Base-by-base conservation (phyloP, 2,888 invertebrate genomes). In the Sphecodes monilicornis region DNA sequence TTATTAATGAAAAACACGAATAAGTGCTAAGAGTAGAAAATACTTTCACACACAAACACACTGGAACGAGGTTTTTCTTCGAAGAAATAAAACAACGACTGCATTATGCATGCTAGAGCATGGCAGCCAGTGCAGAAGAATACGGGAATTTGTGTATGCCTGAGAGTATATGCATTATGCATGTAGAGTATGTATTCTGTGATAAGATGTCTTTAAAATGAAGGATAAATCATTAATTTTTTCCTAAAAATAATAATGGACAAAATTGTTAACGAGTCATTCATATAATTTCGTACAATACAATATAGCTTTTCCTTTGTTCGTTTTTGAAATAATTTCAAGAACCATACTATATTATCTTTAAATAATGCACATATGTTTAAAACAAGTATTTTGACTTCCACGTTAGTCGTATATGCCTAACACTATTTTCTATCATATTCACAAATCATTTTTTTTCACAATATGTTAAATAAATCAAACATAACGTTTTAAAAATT, bases 61-160 rank as follows among this genome's bases (percentile, higher is more conserved):
- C 57, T 13, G 18, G 6, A 16, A 32, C 18, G 18, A 29, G 18
- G 22, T 22, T 64, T 32, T 64, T 64, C 32, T 32, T 22, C 13
- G 29, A 16, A 64, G 29, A 32, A 32, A 64, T 64, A 18, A 64
- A 64, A 64, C 32, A 64, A 64, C 6, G 18, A 64, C 32, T 32
- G 64, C 29, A 64, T 64, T 64, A 64, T 64, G 64, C 32, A 64
- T 64, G 32, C 64, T 32, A 64, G 64, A 32, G 64, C 29, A 32
- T 32, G 32, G 3, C 29, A 29, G 64, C 18, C 64, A 32, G 16
- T 32, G 32, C 64, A 32, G 64, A 32, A 64, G 64, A 64, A 64
- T 29, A 64, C 64, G 64, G 18, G 32, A 29, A 64, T 64, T 64
- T 64, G 64, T 32, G 64, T 64, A 64, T 64, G 8, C 32, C 18